Evolutionary conservation across 2,888 invertebrate genomes (phyloP), one percentile per base, ranked within the genome.

Genomic region (Apodemia zela): DNA sequence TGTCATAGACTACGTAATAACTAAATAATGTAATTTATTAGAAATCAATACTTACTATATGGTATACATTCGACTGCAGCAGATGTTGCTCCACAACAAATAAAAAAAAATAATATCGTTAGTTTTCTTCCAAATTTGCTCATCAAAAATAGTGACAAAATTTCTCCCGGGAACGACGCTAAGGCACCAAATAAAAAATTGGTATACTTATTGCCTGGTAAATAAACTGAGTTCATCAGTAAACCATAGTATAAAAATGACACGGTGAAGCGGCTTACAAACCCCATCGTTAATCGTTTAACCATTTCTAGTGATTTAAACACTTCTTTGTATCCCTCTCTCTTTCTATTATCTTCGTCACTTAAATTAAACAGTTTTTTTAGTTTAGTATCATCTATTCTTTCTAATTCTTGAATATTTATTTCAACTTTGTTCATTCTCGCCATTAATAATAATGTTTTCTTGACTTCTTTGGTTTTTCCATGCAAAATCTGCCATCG

Each of bases 101-200:
- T 61, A 66, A 75, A 89, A 0, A 87, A 86, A 2, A 73, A 69
- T 47, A 82, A 73, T 29, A 89, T 67, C 0, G 89, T 84, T 64
- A 75, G 47, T 64, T 82, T 85, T 57, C 89, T 79, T 7, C 89
- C 89, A 21, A 82, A 67, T 66, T 77, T 87, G 68, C 86, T 85
- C 86, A 89, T 85, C 62, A 83, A 66, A 65, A 82, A 82, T 71
- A 87, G 68, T 0, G 80, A 79, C 1, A 85, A 67, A 58, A 88
- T 61, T 66, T 89, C 89, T 1, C 89, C 89, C 0, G 89, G 89
- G 54, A 85, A 87, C 0, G 87, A 88, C 82, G 87, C 85, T 47
- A 87, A 69, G 0, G 88, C 83, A 2, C 83, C 71, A 59, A 89
- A 70, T 17, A 87, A 65, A 63, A 89, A 89, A 69, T 88, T 89